Conservation (phyloP, 2,113 vertebrate species). For the Typhlomys cinereus region DNA sequence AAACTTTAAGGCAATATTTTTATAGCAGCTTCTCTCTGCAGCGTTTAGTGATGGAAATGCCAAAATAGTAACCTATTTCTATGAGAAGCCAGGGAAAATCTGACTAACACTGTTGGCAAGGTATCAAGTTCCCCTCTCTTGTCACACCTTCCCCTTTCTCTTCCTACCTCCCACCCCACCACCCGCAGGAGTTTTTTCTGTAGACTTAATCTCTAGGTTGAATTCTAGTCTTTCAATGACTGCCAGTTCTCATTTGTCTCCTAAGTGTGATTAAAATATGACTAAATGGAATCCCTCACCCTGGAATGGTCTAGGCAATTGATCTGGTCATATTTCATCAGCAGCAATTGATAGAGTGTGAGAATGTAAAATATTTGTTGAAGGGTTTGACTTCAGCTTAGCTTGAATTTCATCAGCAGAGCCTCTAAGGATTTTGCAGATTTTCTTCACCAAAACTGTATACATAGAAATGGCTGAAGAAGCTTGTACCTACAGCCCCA, state of each 20-base stretch:
- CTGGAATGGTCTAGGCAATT: not conserved
- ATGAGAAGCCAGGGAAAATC: conserved; percentile 43
- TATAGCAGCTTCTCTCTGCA: conserved; percentile 1
- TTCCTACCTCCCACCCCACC: conserved; percentile 12
- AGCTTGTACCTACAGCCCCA: not conserved
- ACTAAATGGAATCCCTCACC: conserved; percentile 24
- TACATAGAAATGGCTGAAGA: not conserved
- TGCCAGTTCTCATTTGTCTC: conserved; percentile 51
- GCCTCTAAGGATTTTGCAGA: not conserved
- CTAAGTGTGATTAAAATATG: conserved; percentile 49
- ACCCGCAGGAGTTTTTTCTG: conserved; percentile 38
- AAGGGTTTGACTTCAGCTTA: not conserved
- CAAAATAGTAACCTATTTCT: conserved; percentile 54
- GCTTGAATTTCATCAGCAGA: conserved; percentile 47
- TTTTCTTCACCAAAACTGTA: conserved; percentile 48
- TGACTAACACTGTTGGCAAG: conserved; percentile 42
- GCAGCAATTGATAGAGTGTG: not conserved
- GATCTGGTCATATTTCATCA: conserved; percentile 49
- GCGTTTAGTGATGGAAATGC: not conserved
- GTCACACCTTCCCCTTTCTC: conserved; percentile 35
- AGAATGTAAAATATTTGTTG: conserved; percentile 49
- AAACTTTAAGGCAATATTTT: conserved; percentile 24
- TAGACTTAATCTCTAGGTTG: conserved; percentile 35
- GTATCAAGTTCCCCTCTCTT: conserved; percentile 11
- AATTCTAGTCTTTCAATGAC: conserved; percentile 52